Evolutionary conservation across 2,888 invertebrate species (phyloP), one percentile per base, ranked within the genome.

Genomic region (Glaucopsyche alexis): DNA sequence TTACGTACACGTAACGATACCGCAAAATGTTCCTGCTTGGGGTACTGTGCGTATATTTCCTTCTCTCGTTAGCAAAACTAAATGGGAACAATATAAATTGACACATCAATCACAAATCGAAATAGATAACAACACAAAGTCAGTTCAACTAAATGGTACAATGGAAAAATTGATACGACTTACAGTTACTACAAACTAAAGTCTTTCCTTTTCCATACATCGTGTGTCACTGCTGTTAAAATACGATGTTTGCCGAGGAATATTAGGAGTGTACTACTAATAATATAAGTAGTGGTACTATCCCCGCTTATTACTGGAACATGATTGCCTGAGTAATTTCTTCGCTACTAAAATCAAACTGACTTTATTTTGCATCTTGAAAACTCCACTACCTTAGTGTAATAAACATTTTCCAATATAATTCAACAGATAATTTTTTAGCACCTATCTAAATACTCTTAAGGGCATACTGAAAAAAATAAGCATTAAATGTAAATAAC

Each of bases 41-140:
- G n/a, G n/a, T n/a, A 1, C 29, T 29, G 29, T 29, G 1, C 29
- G 6, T 60, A 14, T 14, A 60, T 60, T 13, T 60, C 42, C 69
- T 64, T 60, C 71, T 69, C 52, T 65, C 69, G 69, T 47, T 45
- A 49, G 49, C 7, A 2, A n/a, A 66, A 47, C 2, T 47, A 69
- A 49, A n/a, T 19, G 19, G 29, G 13, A 47, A 16, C n/a, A 42
- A 16, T 69, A 69, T 19, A 69, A 69, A 69, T 69, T 69, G 69
- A 69, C 69, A 47, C 29, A 49, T 69, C 69, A 29, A 69, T 69
- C 69, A 69, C 69, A 49, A 29, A 38, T 11, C 29, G 60, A 60
- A 47, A 47, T 47, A 11, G 47, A 11, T 60, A 13, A 29, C 29
- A 60, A 60, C 29, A 38, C 29, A 60, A 60, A 60, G 60, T 19